Evolutionary conservation across 1,140 invertebrate species (phyloP).

Genomic region (Formica selysi): DNA sequence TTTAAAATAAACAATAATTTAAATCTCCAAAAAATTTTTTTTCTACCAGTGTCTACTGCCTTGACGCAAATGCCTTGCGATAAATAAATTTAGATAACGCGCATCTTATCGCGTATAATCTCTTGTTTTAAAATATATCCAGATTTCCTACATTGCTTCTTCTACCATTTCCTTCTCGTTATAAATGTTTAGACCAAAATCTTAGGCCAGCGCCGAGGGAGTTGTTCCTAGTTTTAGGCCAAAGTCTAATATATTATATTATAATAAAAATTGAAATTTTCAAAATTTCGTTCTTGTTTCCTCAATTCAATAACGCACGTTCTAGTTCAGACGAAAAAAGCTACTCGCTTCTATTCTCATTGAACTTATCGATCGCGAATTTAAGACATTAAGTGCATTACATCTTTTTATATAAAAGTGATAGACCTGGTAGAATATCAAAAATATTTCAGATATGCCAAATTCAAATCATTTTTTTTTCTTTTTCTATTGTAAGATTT

Average conservation of each 20-base stretch:
- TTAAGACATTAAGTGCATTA: neutral
- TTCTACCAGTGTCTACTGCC: neutral
- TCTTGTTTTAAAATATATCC: slow-evolving; percentile 17
- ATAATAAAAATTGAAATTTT: slow-evolving; percentile 66
- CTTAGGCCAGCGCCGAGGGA: slow-evolving; percentile 73
- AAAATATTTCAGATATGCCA: slow-evolving; percentile 63
- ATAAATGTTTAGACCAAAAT: slow-evolving; percentile 73
- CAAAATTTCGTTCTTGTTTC: slow-evolving; percentile 39
- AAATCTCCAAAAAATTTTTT: neutral
- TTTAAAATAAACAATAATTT: slow-evolving; percentile 17
- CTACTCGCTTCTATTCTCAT: slow-evolving; percentile 7
- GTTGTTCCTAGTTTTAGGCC: slow-evolving; percentile 71
- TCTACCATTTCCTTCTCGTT: neutral
- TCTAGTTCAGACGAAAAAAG: slow-evolving; percentile 13
- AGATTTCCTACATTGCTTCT: neutral
- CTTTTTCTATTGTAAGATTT: neutral
- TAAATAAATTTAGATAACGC: slow-evolving; percentile 29
- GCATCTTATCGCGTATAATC: neutral
- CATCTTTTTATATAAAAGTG: slow-evolving; percentile 56
- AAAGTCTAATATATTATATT: slow-evolving; percentile 62
- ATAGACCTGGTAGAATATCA: slow-evolving; percentile 73
- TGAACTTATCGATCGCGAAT: slow-evolving; percentile 36
- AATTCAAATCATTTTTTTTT: slow-evolving; percentile 32
- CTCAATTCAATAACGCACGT: neutral
- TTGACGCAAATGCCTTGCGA: slow-evolving; percentile 32